Base-by-base conservation (phyloP, 2,888 invertebrate genomes). In the Pammene aurita region DNA sequence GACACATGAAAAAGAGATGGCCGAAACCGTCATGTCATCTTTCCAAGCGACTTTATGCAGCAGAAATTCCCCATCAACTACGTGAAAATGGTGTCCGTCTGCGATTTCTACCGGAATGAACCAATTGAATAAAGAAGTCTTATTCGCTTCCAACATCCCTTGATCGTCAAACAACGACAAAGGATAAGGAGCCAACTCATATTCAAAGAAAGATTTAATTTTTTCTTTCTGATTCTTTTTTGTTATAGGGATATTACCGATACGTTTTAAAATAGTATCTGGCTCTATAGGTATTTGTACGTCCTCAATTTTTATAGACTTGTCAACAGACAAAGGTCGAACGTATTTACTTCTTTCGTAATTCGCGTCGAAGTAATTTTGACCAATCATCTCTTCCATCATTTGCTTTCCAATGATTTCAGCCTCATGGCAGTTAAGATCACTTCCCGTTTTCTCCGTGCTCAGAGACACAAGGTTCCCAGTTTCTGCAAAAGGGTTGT, bases 51-150 rank as follows among this genome's bases (percentile, higher is more conserved):
- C 46, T 46, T 35, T 60, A 6, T 14, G 60, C 14, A 60, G 18
- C n/a, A 60, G 60, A 34, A 44, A 60, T 35, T 60, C 60, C 10
- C 60, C 60, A 13, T 60, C 60, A 10, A 60, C 14, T 11, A 60
- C 35, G 7, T 60, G 34, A 2, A 35, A 46, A 2, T 14, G 35
- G 14, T 16, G 7, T 10, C 57, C 60, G 14, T 16, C 60, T 34
- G 2, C 35, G 10, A 48, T 14, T 46, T 48, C 46, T 7, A 48
- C 46, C 1, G 60, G 60, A 9, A 34, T 10, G 44, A 60, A 60
- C 26, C 26, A 10, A 26, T 46, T 44, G 42, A 46, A 58, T 13
- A 60, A 34, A 11, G 34, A 14, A 16, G 34, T 11, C 34, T 48
- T 35, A 46, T 60, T 60, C 35, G 48, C 35, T 35, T 60, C 46